A percentile compares a stretch with the other conserved stretches of the same genome.
Evolutionary conservation across 2,888 invertebrate genomes (phyloP).

Genomic region (Philereme transversata): DNA sequence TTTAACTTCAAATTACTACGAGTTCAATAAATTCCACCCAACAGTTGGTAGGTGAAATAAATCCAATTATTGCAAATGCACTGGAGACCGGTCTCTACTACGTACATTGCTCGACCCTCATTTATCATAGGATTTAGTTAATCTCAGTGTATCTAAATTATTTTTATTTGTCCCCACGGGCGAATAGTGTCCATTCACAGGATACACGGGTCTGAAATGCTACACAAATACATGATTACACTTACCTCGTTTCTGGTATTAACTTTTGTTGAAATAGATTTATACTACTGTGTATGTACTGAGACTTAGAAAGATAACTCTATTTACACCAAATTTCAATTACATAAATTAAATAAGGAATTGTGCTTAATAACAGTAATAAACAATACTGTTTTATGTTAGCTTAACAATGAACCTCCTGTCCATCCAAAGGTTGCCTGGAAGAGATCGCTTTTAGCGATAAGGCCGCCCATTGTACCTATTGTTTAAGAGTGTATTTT

Average conservation of each 20-base stretch:
- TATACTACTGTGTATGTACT: not conserved
- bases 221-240: constrained; percentile 8
- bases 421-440: too few relatives aligned
- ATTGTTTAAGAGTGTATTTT: too few relatives aligned
- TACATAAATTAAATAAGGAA: too few relatives aligned
- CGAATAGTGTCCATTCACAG: constrained; percentile 29
- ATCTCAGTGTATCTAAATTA: constrained; percentile 32
- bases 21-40: constrained; percentile 7
- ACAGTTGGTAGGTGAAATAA: constrained; percentile 23
- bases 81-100: constrained; percentile 23
- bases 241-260: not conserved
- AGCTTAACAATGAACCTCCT: too few relatives aligned
- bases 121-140: constrained; percentile 35
- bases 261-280: constrained; percentile 1
- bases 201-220: constrained; percentile 19
- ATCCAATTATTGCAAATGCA: constrained; percentile 29
- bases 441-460: too few relatives aligned
- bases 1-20: not conserved
- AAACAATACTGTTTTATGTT: too few relatives aligned
- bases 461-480: too few relatives aligned
- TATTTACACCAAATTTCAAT: too few relatives aligned
- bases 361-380: too few relatives aligned
- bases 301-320: too few relatives aligned
- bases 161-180: constrained; percentile 31
- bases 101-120: constrained; percentile 23